A percentile compares a stretch with the other conserved stretches of the same genome.
Conservation (phyloP, 2,113 vertebrate genomes). For the Ovis aries region DNA sequence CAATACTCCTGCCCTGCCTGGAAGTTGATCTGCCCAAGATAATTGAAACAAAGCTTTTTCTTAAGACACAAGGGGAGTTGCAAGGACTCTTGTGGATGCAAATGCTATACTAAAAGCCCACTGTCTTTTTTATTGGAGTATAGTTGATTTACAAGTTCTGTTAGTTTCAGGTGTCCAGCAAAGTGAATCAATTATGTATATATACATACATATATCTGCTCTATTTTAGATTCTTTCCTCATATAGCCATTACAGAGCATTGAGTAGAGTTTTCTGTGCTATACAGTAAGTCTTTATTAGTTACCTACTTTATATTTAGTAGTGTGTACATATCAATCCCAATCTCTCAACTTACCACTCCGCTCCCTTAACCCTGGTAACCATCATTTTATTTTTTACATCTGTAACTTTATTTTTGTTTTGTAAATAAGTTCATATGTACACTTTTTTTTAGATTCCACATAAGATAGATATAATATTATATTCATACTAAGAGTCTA, state of each 20-base stretch:
- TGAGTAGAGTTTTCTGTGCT: neutral
- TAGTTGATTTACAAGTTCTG: neutral
- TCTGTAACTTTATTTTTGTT: neutral
- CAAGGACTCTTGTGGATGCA: neutral
- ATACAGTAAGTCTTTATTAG: neutral
- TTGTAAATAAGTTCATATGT: neutral
- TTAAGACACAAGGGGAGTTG: neutral
- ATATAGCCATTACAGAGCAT: neutral
- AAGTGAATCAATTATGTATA: neutral
- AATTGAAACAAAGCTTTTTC: neutral
- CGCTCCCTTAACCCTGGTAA: neutral
- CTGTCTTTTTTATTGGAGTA: fast-evolving
- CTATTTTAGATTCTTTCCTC: neutral
- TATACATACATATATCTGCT: neutral
- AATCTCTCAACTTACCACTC: neutral
- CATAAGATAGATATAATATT: neutral
- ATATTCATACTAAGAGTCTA: neutral
- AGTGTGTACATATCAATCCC: neutral
- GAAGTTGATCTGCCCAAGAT: neutral
- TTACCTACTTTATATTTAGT: neutral
- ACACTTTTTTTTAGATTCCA: neutral
- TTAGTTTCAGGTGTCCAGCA: neutral
- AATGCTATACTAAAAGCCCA: neutral
- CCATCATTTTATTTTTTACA: neutral
- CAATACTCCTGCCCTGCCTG: neutral